Base-by-base conservation (phyloP, 2,113 vertebrate species). In the Phalacrocorax aristotelis region DNA sequence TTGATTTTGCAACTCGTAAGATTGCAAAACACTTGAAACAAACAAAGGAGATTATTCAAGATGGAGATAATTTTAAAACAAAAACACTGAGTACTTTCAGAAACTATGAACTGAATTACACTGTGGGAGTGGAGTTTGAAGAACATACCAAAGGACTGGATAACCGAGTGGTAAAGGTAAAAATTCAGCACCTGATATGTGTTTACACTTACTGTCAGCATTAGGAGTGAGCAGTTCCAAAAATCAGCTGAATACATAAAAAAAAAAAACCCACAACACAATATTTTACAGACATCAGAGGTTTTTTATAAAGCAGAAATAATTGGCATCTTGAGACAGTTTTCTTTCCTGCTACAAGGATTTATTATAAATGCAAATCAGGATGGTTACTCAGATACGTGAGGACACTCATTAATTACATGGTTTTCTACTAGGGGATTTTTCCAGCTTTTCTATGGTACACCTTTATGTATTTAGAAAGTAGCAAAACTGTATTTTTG, bases 1-100 rank as follows among this genome's bases (percentile, higher is more conserved):
- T 99, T 44, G 99, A 99, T 98, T 99, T 99, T 96, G 99, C 99
- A 42, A 99, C 99, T 95, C 98, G 99, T 66, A 99, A 99, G 98
- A 99, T 99, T 30, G 99, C 99, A 5, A 29, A 79, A 34, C 98
- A 98, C 87, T 98, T 99, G 96, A 98, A 87, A 58, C 99, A 99
- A 98, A 99, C 99, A 1, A 99, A 99, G 88, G 97, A 99, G 57
- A 97, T 99, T 9, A 94, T 98, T 72, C 99, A 99, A 97, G 95
- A 99, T 0, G 99, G 99, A 38, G 97, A 99, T 95, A 98, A 98
- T 90, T 99, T 99, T 91, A 99, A 99, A 96, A 99, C 98, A 5
- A 99, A 98, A 97, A 99, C 99, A 34, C 93, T 98, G 78, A 99
- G 99, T 98, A 99, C 99, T 15, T 99, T 99, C 96, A 98, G 99